Conservation (phyloP, 2,113 vertebrate species). For the Gallinago jamesoni region DNA sequence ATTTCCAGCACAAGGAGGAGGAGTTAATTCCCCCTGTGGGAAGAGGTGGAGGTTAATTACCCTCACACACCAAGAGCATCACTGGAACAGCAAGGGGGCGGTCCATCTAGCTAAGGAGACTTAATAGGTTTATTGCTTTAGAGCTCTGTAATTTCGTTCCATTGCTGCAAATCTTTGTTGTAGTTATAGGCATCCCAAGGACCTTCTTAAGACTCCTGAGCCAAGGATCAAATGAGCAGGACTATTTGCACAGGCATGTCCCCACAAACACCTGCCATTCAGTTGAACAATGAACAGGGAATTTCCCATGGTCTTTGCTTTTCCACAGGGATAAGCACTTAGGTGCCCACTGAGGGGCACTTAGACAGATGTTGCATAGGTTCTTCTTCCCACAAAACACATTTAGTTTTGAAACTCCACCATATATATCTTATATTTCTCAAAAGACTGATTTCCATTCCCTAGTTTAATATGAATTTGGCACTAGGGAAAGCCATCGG, state of each 20-base stretch:
- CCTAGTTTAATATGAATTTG: not conserved
- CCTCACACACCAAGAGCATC: not conserved
- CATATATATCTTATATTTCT: not conserved
- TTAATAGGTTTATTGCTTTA: not conserved
- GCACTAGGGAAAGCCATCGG: not conserved
- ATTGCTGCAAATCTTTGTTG: not conserved
- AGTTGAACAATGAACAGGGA: rapidly evolving
- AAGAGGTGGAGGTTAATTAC: not conserved
- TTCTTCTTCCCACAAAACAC: not conserved
- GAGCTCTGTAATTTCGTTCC: not conserved
- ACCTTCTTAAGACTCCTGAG: not conserved
- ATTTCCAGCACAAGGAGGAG: not conserved
- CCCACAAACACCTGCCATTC: not conserved
- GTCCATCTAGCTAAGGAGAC: not conserved
- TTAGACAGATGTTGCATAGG: not conserved
- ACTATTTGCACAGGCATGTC: not conserved
- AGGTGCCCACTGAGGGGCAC: not conserved
- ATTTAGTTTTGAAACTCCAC: not conserved
- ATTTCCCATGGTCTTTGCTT: not conserved
- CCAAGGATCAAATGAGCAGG: not conserved
- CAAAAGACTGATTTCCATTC: not conserved
- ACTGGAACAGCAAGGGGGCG: not conserved
- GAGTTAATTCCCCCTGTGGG: not conserved
- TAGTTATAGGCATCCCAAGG: not conserved
- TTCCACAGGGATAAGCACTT: not conserved